Evolutionary conservation across 2,797 vertebrate species (phyloP).

Genomic region (Acanthurus tractus): DNA sequence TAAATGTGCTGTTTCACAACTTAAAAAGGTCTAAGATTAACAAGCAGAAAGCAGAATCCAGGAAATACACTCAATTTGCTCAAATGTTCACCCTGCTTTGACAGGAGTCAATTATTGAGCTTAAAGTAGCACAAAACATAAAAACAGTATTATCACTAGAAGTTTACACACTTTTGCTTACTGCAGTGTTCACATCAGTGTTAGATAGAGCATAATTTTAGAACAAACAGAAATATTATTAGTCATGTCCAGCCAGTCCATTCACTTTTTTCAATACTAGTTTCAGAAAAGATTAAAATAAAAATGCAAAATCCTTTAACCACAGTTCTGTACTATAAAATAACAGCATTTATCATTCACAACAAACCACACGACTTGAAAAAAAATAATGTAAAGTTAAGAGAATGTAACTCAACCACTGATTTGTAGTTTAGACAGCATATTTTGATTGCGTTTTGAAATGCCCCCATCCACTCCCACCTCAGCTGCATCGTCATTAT

Average conservation of each 20-base stretch:
- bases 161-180: conserved; percentile 45
- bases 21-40: conserved; percentile 57
- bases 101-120: conserved; percentile 25
- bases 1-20: conserved; percentile 63
- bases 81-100: conserved; percentile 11
- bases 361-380: conserved; percentile 47
- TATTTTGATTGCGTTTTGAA: conserved; percentile 69
- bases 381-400: conserved; percentile 33
- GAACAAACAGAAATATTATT: conserved; percentile 20
- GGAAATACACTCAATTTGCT: conserved; percentile 13
- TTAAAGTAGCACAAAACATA: conserved; percentile 38
- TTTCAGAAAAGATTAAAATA: conserved; percentile 36
- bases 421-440: conserved; percentile 60
- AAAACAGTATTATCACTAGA: conserved; percentile 31
- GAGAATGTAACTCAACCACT: conserved; percentile 67
- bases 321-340: conserved; percentile 44
- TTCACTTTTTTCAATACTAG: conserved; percentile 34
- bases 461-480: conserved; percentile 64
- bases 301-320: conserved; percentile 38
- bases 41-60: conserved; percentile 27
- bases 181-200: conserved; percentile 36
- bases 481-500: conserved; percentile 51
- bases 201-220: conserved; percentile 9
- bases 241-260: conserved; percentile 21
- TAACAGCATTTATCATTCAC: conserved; percentile 49